Evolutionary conservation across 2,888 invertebrate species (phyloP).

Genomic region (Leptinotarsa juncta): DNA sequence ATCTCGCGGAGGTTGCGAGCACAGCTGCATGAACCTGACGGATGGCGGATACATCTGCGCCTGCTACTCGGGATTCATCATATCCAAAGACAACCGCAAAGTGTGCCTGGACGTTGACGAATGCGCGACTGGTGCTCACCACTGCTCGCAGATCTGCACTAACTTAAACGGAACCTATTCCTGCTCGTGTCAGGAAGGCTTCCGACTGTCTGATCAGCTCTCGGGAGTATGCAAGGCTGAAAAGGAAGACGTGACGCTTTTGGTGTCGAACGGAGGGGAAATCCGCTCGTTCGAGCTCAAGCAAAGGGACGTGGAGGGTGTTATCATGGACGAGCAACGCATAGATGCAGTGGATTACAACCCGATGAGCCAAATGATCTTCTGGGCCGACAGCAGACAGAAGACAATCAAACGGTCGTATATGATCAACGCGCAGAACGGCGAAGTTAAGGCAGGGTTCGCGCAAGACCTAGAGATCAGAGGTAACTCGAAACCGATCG

Average conservation of each 20-base stretch:
- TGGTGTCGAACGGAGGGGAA: conserved; percentile 88
- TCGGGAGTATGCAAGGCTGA: conserved; percentile 86
- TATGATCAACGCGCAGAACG: conserved; percentile 83
- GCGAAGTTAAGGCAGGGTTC: conserved; percentile 82
- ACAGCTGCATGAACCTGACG: conserved; percentile 88
- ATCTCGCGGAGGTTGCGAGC: conserved; percentile 87
- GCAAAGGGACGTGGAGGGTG: conserved; percentile 76
- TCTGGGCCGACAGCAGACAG: conserved; percentile 95
- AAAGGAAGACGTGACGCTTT: conserved; percentile 74
- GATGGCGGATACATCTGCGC: conserved; percentile 90
- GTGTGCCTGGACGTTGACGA: conserved; percentile 91
- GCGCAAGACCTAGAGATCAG: conserved; percentile 90
- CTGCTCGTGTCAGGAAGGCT: conserved; percentile 89
- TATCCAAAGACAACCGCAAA: conserved; percentile 82
- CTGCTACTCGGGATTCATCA: conserved; percentile 89
- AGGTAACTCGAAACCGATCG: conserved; percentile 86
- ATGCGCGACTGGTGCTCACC: conserved; percentile 83
- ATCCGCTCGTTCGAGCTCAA: conserved; percentile 80
- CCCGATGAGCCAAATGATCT: conserved; percentile 84
- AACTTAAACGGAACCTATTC: conserved; percentile 92
- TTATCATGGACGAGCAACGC: conserved; percentile 86
- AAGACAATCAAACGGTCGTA: conserved; percentile 92
- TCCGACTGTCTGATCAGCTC: conserved; percentile 78
- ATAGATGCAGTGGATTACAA: conserved; percentile 94
- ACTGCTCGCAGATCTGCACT: conserved; percentile 93